A percentile compares a stretch with the other conserved stretches of the same genome.
phyloP scores from a whole-genome alignment of 2,888 invertebrate genomes.

The Seira sanloemensis region DNA sequence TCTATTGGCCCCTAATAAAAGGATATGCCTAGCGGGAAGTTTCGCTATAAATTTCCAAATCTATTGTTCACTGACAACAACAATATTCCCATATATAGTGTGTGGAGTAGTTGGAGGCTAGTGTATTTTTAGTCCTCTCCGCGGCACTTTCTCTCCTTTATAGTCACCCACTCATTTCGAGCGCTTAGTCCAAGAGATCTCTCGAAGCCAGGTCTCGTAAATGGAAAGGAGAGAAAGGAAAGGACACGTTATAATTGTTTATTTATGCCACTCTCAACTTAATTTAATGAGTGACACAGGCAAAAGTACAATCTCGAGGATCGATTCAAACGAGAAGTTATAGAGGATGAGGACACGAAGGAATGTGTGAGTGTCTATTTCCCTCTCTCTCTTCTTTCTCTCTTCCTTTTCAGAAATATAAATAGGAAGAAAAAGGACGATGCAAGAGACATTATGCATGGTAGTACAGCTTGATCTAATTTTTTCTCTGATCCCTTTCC shows the following conservation, averaged over 20 bases:
- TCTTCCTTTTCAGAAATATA: too few species aligned
- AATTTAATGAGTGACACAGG: constrained; percentile 54
- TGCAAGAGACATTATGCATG: too few species aligned
- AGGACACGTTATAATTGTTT: constrained; percentile 41
- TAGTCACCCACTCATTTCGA: too few species aligned
- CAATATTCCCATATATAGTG: background rate
- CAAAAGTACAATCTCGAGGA: background rate
- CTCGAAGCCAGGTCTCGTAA: too few species aligned
- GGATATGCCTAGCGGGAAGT: background rate
- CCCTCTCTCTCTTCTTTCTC: too few species aligned
- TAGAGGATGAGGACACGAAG: too few species aligned
- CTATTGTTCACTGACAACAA: constrained; percentile 9
- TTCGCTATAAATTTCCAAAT: background rate
- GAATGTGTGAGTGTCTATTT: too few species aligned
- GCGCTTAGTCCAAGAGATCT: too few species aligned
- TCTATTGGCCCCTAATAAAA: background rate
- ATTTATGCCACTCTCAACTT: constrained; percentile 55
- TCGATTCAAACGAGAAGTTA: background rate
- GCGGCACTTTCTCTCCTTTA: background rate
- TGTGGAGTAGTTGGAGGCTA: too few species aligned
- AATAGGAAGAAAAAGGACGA: too few species aligned
- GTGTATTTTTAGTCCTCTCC: too few species aligned
- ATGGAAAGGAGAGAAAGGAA: background rate
- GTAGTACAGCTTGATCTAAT: background rate
- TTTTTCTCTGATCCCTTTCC: background rate